Percentiles rank a stretch among this genome's conserved stretches.
phyloP scores from a whole-genome alignment of 2,888 invertebrate species.

The Lacanobia wlatinum region DNA sequence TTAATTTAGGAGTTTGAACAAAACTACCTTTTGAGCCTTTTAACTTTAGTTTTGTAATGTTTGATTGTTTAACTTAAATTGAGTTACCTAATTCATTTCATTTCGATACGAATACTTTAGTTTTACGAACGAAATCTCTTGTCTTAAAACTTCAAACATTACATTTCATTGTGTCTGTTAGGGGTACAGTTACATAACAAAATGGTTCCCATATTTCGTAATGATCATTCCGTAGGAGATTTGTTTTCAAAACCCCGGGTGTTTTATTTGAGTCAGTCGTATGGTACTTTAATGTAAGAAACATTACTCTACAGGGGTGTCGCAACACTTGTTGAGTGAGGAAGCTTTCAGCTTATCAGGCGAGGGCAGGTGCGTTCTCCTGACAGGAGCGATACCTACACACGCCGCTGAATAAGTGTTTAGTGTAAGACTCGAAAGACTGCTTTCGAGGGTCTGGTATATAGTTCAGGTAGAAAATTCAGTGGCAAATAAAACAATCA shows the following conservation, averaged over 20 bases:
- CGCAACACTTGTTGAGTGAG: conserved; percentile 73
- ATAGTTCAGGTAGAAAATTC: no score
- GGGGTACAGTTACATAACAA: background rate
- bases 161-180: background rate
- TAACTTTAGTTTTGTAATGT: conserved; percentile 9
- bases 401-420: conserved; percentile 2
- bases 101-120: background rate
- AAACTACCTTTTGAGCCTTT: conserved; percentile 25
- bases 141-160: background rate
- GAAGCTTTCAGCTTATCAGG: conserved; percentile 72
- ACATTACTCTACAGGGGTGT: conserved; percentile 61
- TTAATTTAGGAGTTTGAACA: conserved; percentile 30
- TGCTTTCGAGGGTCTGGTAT: no score
- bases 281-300: conserved; percentile 34
- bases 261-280: conserved; percentile 11
- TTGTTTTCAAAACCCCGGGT: conserved; percentile 18
- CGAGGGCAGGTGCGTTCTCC: conserved; percentile 67
- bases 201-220: background rate
- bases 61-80: background rate
- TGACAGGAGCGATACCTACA: conserved; percentile 7
- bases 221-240: background rate
- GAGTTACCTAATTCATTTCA: background rate
- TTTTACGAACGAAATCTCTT: background rate
- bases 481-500: no score
- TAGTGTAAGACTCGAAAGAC: no score